Conservation (phyloP, 2,797 vertebrate species). For the Danio jaintianensis region DNA sequence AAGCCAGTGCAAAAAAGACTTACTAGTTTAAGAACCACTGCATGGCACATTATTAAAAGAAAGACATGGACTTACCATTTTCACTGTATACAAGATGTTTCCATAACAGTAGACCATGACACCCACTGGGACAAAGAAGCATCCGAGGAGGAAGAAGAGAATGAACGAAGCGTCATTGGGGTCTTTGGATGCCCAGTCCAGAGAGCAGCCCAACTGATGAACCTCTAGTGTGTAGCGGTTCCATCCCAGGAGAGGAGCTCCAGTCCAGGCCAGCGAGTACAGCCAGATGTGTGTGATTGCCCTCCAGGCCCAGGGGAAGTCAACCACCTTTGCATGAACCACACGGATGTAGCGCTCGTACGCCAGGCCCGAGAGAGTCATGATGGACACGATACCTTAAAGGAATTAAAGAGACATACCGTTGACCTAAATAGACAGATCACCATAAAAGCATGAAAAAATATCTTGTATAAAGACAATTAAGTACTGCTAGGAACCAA, state of each 20-base stretch:
- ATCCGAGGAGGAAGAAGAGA: slow-evolving; percentile 90
- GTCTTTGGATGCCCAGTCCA: slow-evolving; percentile 91
- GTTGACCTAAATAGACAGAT: background rate
- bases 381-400: slow-evolving; percentile 91
- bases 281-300: slow-evolving; percentile 92
- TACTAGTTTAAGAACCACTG: background rate
- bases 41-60: background rate
- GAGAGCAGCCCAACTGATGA: slow-evolving; percentile 88
- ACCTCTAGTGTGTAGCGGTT: slow-evolving; percentile 92
- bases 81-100: slow-evolving; percentile 89
- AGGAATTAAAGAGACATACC: background rate
- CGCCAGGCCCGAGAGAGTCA: slow-evolving; percentile 88
- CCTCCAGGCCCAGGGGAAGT: slow-evolving; percentile 91
- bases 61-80: slow-evolving; percentile 83
- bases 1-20: background rate
- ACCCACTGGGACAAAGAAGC: slow-evolving; percentile 87
- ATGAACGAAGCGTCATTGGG: slow-evolving; percentile 89
- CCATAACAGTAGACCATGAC: slow-evolving; percentile 93
- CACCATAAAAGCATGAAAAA: too few species aligned
- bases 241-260: slow-evolving; percentile 91
- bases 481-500: too few species aligned
- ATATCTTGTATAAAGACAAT: too few species aligned
- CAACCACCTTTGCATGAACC: slow-evolving; percentile 89
- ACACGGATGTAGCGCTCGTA: slow-evolving; percentile 93
- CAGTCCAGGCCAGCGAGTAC: slow-evolving; percentile 91